phyloP scores from a whole-genome alignment of 2,888 invertebrate species.

The Phortica okadai region DNA sequence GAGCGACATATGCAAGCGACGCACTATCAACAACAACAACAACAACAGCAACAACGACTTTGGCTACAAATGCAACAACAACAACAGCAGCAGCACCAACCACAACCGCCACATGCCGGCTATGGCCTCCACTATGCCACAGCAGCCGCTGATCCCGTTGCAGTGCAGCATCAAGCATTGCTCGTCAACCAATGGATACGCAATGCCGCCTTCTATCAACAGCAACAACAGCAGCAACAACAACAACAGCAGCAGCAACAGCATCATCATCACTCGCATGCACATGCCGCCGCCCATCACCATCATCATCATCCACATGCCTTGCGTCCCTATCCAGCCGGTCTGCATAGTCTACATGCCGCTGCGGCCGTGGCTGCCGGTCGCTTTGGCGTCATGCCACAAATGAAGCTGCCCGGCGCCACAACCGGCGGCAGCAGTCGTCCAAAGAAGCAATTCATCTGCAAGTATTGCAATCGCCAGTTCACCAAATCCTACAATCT shows the following conservation, averaged over 20 bases:
- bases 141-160: conserved; percentile 78
- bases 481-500: conserved; percentile 99
- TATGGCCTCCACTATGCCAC: conserved; percentile 46
- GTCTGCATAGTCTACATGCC: conserved; percentile 77
- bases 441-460: conserved; percentile 93
- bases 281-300: conserved; percentile 65
- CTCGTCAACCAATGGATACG: conserved; percentile 86
- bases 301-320: conserved; percentile 41
- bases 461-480: conserved; percentile 97
- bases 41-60: conserved; percentile 63
- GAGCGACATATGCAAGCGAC: conserved; percentile 46
- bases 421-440: conserved; percentile 78
- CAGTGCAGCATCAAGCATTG: conserved; percentile 78
- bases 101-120: conserved; percentile 60
- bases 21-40: conserved; percentile 52
- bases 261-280: conserved; percentile 77
- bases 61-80: conserved; percentile 63
- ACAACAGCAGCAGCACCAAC: conserved; percentile 69
- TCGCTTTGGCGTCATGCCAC: conserved; percentile 77
- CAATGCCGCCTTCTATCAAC: conserved; percentile 83
- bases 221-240: conserved; percentile 65
- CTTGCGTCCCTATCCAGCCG: conserved; percentile 67
- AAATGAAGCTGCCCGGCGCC: conserved; percentile 77
- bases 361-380: conserved; percentile 65
- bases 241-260: conserved; percentile 36